Evolutionary conservation across 2,888 invertebrate genomes (phyloP).

Genomic region (Seira ritae): DNA sequence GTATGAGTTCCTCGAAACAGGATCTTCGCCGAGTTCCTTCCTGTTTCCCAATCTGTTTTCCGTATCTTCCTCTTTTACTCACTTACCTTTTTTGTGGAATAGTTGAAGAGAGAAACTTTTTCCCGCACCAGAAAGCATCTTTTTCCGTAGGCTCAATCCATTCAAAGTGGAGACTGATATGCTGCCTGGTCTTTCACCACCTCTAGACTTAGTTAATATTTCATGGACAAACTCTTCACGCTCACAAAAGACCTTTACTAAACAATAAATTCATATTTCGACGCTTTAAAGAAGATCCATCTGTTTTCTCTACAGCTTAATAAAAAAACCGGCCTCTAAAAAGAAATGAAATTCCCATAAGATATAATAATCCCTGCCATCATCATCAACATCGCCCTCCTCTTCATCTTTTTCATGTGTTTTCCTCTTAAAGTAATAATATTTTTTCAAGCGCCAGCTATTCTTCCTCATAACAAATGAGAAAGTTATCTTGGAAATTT

Average conservation of each 20-base stretch:
- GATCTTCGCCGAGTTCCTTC: conserved; percentile 6
- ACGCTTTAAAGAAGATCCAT: background rate
- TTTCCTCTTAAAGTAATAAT: conserved; percentile 2
- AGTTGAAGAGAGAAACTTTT: too few relatives aligned
- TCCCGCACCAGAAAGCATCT: too few relatives aligned
- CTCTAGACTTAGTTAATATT: background rate
- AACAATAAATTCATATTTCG: conserved; percentile 1
- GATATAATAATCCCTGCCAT: conserved; percentile 2
- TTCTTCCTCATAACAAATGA: background rate
- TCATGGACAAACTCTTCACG: background rate
- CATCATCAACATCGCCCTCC: background rate
- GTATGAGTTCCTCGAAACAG: background rate
- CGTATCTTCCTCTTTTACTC: background rate
- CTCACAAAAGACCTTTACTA: background rate
- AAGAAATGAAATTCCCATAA: conserved; percentile 8
- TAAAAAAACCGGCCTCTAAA: background rate
- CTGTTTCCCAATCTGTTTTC: conserved; percentile 12
- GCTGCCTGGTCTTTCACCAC: background rate
- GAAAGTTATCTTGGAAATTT: background rate
- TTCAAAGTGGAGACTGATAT: too few relatives aligned
- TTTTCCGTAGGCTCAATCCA: too few relatives aligned
- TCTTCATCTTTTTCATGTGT: background rate
- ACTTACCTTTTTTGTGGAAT: too few relatives aligned
- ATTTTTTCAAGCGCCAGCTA: background rate
- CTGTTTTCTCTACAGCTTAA: conserved; percentile 3